Percentiles rank a stretch among this genome's conserved stretches.
Conservation (phyloP, 23 tunicate species). For the Phallusia fumigata region DNA sequence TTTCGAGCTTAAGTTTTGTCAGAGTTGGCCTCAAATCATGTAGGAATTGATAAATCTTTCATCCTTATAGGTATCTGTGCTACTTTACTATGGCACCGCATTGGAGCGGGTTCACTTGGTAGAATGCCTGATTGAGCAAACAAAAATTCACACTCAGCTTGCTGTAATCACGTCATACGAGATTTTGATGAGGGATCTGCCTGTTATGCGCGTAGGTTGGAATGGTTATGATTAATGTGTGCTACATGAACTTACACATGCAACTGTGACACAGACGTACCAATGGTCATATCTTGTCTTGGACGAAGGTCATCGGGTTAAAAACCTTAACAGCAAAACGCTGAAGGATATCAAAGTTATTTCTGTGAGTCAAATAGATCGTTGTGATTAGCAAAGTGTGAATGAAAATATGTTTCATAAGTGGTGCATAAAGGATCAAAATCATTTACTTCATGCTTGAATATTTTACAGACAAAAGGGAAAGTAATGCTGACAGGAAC, state of each 20-base stretch:
- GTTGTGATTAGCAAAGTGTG: too few relatives aligned
- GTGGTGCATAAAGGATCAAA: too few relatives aligned
- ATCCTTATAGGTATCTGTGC: conserved; percentile 45
- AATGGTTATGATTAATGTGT: too few relatives aligned
- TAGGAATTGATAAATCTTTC: too few relatives aligned
- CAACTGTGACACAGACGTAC: conserved; percentile 24
- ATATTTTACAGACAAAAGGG: conserved; percentile 30
- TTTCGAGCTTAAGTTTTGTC: too few relatives aligned
- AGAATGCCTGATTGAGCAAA: conserved; percentile 34
- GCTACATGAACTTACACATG: not conserved
- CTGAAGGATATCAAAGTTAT: conserved; percentile 53
- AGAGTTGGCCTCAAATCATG: too few relatives aligned
- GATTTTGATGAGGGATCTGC: conserved; percentile 55
- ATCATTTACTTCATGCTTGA: not conserved
- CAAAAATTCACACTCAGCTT: conserved; percentile 20
- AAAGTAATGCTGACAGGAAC: conserved; percentile 90
- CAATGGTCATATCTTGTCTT: conserved; percentile 67
- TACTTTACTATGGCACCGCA: conserved; percentile 72
- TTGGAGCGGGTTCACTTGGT: conserved; percentile 49
- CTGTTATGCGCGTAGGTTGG: conserved; percentile 34
- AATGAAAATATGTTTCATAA: too few relatives aligned
- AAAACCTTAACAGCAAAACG: conserved; percentile 66
- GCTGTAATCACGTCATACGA: conserved; percentile 86
- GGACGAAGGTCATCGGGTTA: conserved; percentile 92
- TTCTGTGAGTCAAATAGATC: conserved; percentile 68